Evolutionary conservation across 2,113 vertebrate genomes (phyloP).

Genomic region (Athene cunicularia): DNA sequence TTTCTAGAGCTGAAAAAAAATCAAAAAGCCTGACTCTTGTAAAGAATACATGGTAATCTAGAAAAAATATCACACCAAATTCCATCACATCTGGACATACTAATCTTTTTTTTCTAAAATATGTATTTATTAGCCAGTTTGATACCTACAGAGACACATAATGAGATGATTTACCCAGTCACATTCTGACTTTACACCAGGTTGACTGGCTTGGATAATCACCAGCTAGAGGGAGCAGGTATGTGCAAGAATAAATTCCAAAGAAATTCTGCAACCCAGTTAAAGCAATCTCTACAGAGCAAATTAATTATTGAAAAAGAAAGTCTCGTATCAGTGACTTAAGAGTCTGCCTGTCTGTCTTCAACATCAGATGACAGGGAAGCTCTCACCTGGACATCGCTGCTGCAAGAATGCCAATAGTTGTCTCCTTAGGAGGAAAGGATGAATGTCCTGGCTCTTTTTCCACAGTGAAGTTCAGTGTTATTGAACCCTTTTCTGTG

Average conservation of each 20-base stretch:
- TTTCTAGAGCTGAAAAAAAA: not conserved
- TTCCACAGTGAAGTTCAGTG: constrained; percentile 84
- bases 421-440: constrained; percentile 85
- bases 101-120: not conserved
- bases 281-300: not conserved
- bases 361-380: not conserved
- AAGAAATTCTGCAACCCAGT: not conserved
- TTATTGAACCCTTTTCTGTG: constrained; percentile 87
- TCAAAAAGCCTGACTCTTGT: not conserved
- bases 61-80: not conserved
- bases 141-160: accelerated
- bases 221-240: not conserved
- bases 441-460: constrained; percentile 87
- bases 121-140: not conserved
- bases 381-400: constrained; percentile 85
- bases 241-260: not conserved
- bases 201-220: not conserved
- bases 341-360: not conserved
- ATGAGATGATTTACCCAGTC: not conserved
- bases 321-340: not conserved
- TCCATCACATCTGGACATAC: not conserved
- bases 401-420: constrained; percentile 91
- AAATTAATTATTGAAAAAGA: not conserved
- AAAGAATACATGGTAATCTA: not conserved
- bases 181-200: not conserved